A percentile compares a stretch with the other conserved stretches of the same genome.
Conservation (phyloP, 2,888 invertebrate genomes). For the Rosalia funebris region DNA sequence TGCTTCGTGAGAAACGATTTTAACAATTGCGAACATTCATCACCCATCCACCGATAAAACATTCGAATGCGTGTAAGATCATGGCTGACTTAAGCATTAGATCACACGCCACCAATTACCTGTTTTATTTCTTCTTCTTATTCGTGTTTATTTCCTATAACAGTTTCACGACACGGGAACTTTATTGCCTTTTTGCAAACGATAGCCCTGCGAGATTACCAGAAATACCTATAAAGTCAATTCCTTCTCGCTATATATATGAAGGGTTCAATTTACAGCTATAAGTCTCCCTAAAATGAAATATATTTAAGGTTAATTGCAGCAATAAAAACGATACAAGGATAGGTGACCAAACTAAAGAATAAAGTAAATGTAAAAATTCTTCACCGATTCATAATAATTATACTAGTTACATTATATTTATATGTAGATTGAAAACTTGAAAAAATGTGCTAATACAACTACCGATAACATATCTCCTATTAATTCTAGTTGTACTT, state of each 20-base stretch:
- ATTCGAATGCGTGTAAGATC: constrained; percentile 47
- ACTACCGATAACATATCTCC: too few relatives aligned
- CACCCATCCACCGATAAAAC: constrained; percentile 36
- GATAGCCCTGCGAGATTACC: constrained; percentile 31
- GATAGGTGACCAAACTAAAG: too few relatives aligned
- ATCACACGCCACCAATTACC: constrained; percentile 49
- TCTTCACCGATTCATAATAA: too few relatives aligned
- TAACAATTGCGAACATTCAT: constrained; percentile 26
- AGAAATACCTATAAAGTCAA: constrained; percentile 28
- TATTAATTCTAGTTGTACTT: too few relatives aligned
- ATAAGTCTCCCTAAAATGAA: too few relatives aligned
- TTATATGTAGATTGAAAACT: too few relatives aligned
- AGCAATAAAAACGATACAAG: too few relatives aligned
- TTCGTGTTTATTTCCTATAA: constrained; percentile 42
- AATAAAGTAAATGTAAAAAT: too few relatives aligned
- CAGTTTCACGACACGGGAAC: constrained; percentile 36
- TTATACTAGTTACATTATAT: too few relatives aligned
- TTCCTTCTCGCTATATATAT: background rate
- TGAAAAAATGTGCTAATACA: too few relatives aligned
- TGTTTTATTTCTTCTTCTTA: constrained; percentile 41
- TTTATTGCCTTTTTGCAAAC: constrained; percentile 42
- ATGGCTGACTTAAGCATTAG: constrained; percentile 43
- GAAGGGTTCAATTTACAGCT: too few relatives aligned
- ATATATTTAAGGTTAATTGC: too few relatives aligned
- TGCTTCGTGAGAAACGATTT: constrained; percentile 38